phyloP scores from a whole-genome alignment of 2,113 vertebrate genomes.

The Sula dactylatra region DNA sequence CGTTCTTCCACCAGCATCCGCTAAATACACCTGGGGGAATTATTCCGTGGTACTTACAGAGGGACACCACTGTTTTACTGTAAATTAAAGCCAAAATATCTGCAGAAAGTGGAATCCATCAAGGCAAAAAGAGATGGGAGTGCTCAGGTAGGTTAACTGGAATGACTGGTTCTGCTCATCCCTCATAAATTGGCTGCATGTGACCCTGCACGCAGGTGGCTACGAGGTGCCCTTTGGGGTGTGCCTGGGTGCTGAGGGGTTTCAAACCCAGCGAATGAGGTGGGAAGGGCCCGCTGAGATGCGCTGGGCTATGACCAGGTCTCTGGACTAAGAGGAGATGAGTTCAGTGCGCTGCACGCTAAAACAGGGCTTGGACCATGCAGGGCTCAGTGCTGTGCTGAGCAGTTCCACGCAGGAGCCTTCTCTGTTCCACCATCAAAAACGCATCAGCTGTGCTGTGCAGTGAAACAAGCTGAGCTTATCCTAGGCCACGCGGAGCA shows the following conservation, averaged over 20 bases:
- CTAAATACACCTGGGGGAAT: background rate
- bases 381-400: background rate
- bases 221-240: background rate
- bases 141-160: background rate
- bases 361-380: rapidly evolving
- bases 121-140: background rate
- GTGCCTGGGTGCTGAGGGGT: background rate
- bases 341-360: background rate
- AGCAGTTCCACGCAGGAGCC: background rate
- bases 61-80: background rate
- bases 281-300: rapidly evolving
- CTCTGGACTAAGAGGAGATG: background rate
- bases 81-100: background rate
- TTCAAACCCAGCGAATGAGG: rapidly evolving
- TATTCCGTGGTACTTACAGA: background rate
- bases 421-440: background rate
- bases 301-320: background rate
- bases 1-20: background rate
- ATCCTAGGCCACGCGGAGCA: background rate
- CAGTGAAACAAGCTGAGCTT: background rate
- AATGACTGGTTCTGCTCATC: background rate
- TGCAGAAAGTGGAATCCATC: background rate
- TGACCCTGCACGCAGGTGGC: background rate
- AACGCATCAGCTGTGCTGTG: background rate
- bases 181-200: background rate